phyloP scores from a whole-genome alignment of 2,113 vertebrate genomes.

The Planiliza haematocheilus region DNA sequence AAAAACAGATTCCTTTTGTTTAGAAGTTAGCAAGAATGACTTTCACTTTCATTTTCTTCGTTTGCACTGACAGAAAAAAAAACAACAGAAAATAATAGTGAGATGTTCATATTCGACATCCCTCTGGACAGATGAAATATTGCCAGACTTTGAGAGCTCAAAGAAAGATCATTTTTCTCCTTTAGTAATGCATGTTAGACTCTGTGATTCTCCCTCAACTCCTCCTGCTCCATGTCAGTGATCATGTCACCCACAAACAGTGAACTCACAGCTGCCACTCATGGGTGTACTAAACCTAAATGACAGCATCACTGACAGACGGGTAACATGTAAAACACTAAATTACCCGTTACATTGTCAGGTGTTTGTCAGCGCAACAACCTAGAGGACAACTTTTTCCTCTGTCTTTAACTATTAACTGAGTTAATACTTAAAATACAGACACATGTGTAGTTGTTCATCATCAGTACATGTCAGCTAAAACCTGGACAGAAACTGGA shows the following conservation, averaged over 20 bases:
- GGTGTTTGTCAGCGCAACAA: too few species aligned
- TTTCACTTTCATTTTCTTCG: too few species aligned
- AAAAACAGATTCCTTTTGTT: slow-evolving; percentile 17
- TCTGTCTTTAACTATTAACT: too few species aligned
- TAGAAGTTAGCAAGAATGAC: not conserved
- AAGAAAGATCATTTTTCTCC: too few species aligned
- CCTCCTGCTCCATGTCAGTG: not conserved
- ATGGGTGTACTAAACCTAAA: not conserved
- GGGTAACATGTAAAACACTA: not conserved
- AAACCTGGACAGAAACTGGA: not conserved
- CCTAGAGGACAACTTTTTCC: too few species aligned
- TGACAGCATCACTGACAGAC: not conserved
- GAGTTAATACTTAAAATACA: not conserved
- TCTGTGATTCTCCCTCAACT: not conserved
- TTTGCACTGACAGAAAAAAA: too few species aligned
- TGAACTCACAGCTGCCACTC: not conserved
- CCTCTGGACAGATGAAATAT: not conserved
- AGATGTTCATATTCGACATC: not conserved
- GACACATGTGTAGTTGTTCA: too few species aligned
- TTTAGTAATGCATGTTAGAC: too few species aligned
- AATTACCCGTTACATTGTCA: not conserved
- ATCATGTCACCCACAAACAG: not conserved
- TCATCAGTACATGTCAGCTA: too few species aligned
- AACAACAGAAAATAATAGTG: too few species aligned
- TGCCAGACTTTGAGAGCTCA: not conserved